Conservation (phyloP, 2,888 invertebrate genomes). For the Rhingia campestris region DNA sequence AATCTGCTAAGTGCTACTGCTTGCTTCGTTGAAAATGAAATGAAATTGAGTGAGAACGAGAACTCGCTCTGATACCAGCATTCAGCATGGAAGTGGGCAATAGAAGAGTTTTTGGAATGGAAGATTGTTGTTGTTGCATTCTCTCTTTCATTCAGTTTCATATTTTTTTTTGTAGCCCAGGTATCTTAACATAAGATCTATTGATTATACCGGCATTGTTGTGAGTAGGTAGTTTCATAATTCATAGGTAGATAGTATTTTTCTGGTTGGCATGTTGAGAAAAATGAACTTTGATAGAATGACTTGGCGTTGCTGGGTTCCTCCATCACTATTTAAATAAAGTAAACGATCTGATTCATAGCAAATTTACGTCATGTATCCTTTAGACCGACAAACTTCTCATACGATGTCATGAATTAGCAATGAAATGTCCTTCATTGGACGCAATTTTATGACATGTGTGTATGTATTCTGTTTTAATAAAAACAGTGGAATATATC, state of each 20-base stretch:
- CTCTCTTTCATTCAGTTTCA: neutral
- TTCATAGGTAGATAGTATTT: neutral
- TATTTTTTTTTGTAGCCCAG: neutral
- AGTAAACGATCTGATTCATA: too few species aligned
- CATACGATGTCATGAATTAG: too few species aligned
- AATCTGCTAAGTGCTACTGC: too few species aligned
- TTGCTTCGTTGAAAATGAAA: conserved; percentile 32
- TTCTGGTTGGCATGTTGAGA: neutral
- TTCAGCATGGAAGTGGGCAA: neutral
- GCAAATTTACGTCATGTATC: too few species aligned
- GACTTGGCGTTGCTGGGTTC: neutral
- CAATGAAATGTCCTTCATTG: too few species aligned
- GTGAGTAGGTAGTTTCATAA: neutral
- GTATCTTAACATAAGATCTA: neutral
- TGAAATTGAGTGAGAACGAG: conserved; percentile 49
- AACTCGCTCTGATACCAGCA: neutral
- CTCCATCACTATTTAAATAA: too few species aligned
- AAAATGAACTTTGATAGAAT: neutral
- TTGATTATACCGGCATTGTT: conserved; percentile 5
- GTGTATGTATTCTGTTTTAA: too few species aligned
- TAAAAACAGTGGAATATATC: too few species aligned
- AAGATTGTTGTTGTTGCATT: neutral
- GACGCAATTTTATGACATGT: too few species aligned
- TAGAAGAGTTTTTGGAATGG: neutral
- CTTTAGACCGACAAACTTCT: too few species aligned